A percentile compares a stretch with the other conserved stretches of the same genome.
Conservation (phyloP, 2,888 invertebrate genomes). For the Agrotis puta region DNA sequence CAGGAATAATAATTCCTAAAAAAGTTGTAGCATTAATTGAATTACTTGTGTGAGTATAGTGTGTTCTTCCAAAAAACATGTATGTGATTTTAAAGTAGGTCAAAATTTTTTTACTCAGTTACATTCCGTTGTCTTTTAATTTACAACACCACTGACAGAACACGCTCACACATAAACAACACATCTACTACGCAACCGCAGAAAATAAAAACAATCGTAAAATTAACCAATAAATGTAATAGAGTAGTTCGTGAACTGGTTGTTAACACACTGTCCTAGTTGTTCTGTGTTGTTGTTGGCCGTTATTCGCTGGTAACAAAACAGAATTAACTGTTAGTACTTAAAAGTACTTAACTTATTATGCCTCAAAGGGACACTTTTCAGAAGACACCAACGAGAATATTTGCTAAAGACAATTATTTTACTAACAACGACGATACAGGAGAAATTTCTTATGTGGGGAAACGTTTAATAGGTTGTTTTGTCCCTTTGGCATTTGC, state of each 20-base stretch:
- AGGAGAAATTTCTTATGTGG: too few species aligned
- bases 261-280: constrained; percentile 49
- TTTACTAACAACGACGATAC: not conserved
- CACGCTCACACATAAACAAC: constrained; percentile 13
- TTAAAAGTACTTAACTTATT: constrained; percentile 7
- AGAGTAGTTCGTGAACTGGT: constrained; percentile 27
- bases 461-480: not conserved
- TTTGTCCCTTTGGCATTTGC: constrained; percentile 6
- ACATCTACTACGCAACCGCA: constrained; percentile 6
- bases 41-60: not conserved
- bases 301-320: constrained; percentile 1
- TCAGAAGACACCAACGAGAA: not conserved
- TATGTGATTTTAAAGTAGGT: too few species aligned
- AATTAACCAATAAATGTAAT: constrained; percentile 41
- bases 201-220: constrained; percentile 43
- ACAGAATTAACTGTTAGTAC: not conserved
- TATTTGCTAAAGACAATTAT: not conserved
- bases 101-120: too few species aligned
- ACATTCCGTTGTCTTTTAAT: not conserved
- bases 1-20: not conserved
- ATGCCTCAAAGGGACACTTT: not conserved
- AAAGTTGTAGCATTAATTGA: not conserved
- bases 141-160: not conserved
- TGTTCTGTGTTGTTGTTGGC: constrained; percentile 14
- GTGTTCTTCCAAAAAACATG: not conserved